These are phyloP conservation scores for Notiomystis cincta DNA, from an alignment of 2,113 vertebrate species.

Conservation along the genomic window DNA sequence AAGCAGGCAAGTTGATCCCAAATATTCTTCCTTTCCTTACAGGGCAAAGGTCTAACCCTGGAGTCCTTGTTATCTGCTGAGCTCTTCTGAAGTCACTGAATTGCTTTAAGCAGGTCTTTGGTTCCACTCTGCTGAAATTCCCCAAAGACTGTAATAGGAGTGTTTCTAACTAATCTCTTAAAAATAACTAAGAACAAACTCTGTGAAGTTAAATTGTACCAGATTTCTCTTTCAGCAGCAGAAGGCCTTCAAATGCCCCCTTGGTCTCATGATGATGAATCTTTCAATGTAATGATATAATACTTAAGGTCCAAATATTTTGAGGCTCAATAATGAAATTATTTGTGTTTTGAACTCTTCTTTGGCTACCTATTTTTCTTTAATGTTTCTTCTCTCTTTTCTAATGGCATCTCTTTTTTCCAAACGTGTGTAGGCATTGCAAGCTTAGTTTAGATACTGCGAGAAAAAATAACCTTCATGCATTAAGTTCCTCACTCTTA, in stretches of 20 bases:
- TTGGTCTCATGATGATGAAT: background rate
- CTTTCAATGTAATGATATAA: background rate
- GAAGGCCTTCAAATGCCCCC: background rate
- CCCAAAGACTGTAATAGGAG: background rate
- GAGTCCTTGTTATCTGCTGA: slow-evolving; percentile 23
- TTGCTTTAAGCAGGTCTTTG: slow-evolving; percentile 12
- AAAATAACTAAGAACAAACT: background rate
- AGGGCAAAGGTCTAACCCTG: background rate
- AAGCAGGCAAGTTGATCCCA: background rate
- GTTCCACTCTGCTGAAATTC: background rate
- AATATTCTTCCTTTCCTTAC: background rate
- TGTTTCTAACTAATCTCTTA: background rate
- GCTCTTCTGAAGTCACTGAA: background rate
- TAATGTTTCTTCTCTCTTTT: background rate
- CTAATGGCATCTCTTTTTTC: background rate
- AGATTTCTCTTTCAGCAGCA: background rate
- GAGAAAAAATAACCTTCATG: background rate
- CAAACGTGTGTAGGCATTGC: background rate
- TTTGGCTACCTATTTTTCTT: background rate
- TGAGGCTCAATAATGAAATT: background rate
- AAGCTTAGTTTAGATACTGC: background rate
- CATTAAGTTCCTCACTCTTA: background rate
- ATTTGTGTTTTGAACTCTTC: background rate
- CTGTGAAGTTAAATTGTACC: background rate
- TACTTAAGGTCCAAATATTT: background rate